Evolutionary conservation across 2,113 vertebrate species (phyloP), one percentile per base, ranked within the genome.

Genomic region (Megaleporinus macrocephalus): DNA sequence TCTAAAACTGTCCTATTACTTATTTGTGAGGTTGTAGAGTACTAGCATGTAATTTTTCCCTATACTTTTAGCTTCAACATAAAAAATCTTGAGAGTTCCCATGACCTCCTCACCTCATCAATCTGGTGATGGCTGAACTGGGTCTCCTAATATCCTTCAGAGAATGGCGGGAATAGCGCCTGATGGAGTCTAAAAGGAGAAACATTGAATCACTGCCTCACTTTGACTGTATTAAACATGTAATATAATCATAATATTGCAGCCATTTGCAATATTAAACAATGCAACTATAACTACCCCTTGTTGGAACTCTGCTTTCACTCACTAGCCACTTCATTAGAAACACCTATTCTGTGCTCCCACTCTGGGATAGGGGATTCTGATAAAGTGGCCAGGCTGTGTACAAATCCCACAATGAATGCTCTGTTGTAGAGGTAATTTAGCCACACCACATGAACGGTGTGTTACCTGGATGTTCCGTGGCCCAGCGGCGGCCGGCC

Each of bases 71-170:
- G 29, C 41, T 44, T 44, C 41, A 44, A 44, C 30, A 69, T 1
- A 22, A 69, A 11, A 41, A 18, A 68, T 65, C 29, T 33, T 3
- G 9, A 16, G 62, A 18, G 29, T 20, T 33, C 18, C 65, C 65
- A 68, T 18, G 65, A 36, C 27, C 3, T 36, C 33, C 94, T 92
- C 91, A 99, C 98, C 96, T 95, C 88, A 96, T 96, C 5, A 95
- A 62, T 61, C 90, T 95, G 59, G 93, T 91, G 0, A 90, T 22
- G 0, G 87, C 47, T 0, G 89, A 91, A 61, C 79, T 91, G 11
- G 79, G 87, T 49, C 1, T 84, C 69, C 90, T 93, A 0, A 90
- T 84, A 0, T 95, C 95, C 84, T 88, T 93, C 0, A 94, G 82
- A 2, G 93, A 93, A 22, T 84, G 87, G 15, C 86, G 89, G 61